phyloP scores from a whole-genome alignment of 1,140 invertebrate species.

The Macrobrachium rosenbergii region DNA sequence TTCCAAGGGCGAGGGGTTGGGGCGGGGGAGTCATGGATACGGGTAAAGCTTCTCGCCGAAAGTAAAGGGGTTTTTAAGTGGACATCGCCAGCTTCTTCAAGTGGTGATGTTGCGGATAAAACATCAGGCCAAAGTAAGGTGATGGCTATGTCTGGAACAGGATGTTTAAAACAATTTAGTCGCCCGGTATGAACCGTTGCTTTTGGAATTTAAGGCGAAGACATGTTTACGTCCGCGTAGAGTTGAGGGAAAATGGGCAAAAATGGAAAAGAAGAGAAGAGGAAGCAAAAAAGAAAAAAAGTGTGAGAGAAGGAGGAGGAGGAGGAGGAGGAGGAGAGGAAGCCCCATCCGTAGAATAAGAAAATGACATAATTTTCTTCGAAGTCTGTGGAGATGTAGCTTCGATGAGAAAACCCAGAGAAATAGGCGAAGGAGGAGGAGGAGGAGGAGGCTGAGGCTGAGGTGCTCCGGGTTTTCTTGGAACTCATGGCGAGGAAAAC shows the following conservation, averaged over 20 bases:
- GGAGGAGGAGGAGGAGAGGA: conserved; percentile 9
- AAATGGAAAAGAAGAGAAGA: conserved; percentile 8
- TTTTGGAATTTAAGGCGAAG: neutral
- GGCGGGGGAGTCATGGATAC: neutral
- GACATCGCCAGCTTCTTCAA: too few species aligned
- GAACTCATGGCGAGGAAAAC: too few species aligned
- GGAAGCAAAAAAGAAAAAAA: neutral
- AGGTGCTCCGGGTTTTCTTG: too few species aligned
- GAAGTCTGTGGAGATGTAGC: neutral
- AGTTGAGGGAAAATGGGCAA: conserved; percentile 17
- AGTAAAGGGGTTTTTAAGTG: too few species aligned
- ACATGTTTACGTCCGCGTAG: neutral
- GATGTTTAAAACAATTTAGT: too few species aligned
- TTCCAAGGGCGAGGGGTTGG: neutral
- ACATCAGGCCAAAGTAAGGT: too few species aligned
- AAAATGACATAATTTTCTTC: neutral
- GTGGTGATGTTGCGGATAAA: too few species aligned
- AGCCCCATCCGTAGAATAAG: too few species aligned
- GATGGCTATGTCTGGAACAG: too few species aligned
- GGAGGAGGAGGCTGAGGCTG: neutral
- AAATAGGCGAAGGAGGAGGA: neutral
- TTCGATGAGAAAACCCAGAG: neutral
- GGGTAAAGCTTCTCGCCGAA: neutral
- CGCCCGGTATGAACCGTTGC: too few species aligned
- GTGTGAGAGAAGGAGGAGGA: conserved; percentile 3